Conservation (phyloP, 2,888 invertebrate genomes). For the Drosophila demipolita region DNA sequence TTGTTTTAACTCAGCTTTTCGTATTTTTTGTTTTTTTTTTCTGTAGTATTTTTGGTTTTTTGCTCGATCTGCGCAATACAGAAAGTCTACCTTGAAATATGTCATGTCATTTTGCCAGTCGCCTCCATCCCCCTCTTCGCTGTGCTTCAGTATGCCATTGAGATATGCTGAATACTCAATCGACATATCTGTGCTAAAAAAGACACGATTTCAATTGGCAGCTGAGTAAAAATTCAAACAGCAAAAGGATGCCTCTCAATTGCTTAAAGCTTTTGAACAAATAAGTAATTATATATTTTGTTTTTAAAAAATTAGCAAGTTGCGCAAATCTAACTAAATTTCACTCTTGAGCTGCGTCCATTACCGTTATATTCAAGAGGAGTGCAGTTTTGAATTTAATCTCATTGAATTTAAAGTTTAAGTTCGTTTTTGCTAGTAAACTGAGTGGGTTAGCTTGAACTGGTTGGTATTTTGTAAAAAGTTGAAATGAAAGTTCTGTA, state of each 20-base stretch:
- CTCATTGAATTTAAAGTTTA: neutral
- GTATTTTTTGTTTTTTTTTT: neutral
- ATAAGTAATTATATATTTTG: no score
- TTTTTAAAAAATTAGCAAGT: neutral
- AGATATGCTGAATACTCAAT: conserved; percentile 39
- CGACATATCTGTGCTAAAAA: conserved; percentile 6
- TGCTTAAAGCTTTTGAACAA: neutral
- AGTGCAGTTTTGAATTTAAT: neutral
- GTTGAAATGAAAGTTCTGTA: neutral
- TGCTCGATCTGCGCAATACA: conserved; percentile 56
- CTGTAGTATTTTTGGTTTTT: conserved; percentile 18
- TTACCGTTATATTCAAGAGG: neutral
- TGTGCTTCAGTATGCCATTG: conserved; percentile 16
- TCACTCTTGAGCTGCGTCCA: no score
- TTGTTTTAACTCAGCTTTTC: conserved; percentile 2
- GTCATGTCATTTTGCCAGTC: conserved; percentile 67
- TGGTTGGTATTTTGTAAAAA: neutral
- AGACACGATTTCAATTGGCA: neutral
- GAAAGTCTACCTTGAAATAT: conserved; percentile 76
- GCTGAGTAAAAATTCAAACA: neutral
- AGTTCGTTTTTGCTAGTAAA: neutral
- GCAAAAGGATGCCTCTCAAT: neutral
- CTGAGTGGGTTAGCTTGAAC: neutral
- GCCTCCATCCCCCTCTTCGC: neutral
- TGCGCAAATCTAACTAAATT: neutral